Conservation (phyloP, 2,888 invertebrate genomes). For the Nomada flava region DNA sequence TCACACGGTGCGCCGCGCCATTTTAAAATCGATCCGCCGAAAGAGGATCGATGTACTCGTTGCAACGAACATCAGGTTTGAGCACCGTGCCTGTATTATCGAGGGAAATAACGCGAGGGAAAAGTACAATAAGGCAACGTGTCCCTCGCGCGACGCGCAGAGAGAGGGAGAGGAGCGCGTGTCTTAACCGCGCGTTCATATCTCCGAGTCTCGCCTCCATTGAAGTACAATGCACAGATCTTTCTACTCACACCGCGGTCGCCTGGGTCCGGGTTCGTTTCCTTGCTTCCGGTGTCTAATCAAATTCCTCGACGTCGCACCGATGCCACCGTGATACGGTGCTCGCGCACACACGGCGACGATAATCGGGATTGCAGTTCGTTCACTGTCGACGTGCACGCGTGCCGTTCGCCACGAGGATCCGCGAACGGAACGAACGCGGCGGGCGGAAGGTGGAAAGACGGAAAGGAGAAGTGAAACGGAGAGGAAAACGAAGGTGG, state of each 20-base stretch:
- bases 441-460: conserved; percentile 47
- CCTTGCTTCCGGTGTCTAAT: background rate
- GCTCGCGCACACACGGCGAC: background rate
- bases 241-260: conserved; percentile 42
- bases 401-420: conserved; percentile 46
- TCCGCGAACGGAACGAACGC: background rate
- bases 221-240: background rate
- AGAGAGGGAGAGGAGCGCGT: conserved; percentile 11
- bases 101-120: no score
- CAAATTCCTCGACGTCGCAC: background rate
- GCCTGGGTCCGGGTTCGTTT: background rate
- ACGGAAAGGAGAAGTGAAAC: conserved; percentile 50
- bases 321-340: conserved; percentile 1
- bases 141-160: conserved; percentile 8
- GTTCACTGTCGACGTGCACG: conserved; percentile 34
- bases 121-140: background rate
- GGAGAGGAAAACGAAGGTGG: conserved; percentile 47
- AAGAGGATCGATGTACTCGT: no score
- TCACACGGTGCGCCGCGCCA: conserved; percentile 59
- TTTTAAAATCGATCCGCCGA: conserved; percentile 58
- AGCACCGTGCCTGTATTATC: no score
- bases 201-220: conserved; percentile 37
- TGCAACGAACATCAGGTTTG: no score
- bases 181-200: conserved; percentile 53
- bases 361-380: background rate